phyloP scores from a whole-genome alignment of 1,140 invertebrate genomes.

The Pogonus chalceus region DNA sequence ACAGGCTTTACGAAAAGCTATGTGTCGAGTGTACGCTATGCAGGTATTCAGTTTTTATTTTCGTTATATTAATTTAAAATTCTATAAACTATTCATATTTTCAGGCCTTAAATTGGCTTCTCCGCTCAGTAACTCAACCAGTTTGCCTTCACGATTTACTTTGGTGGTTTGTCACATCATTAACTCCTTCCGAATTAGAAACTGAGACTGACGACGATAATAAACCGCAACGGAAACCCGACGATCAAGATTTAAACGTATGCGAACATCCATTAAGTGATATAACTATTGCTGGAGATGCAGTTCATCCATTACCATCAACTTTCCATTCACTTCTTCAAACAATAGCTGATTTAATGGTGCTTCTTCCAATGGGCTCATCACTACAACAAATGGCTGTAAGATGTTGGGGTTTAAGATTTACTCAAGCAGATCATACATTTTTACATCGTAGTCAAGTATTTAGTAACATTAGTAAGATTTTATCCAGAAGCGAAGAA shows the following conservation, averaged over 20 bases:
- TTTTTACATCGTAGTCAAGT: conserved; percentile 82
- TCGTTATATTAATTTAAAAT: neutral
- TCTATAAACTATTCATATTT: conserved; percentile 19
- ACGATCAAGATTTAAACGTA: conserved; percentile 45
- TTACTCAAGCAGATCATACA: conserved; percentile 77
- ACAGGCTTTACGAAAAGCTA: conserved; percentile 68
- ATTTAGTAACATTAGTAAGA: conserved; percentile 93
- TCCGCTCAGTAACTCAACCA: conserved; percentile 83
- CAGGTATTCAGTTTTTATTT: conserved; percentile 38
- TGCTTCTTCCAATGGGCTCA: conserved; percentile 77
- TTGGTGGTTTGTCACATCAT: conserved; percentile 85
- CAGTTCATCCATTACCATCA: conserved; percentile 66
- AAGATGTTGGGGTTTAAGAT: conserved; percentile 85
- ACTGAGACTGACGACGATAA: conserved; percentile 41
- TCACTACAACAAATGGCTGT: conserved; percentile 86
- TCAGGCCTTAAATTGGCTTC: conserved; percentile 88
- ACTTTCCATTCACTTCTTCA: conserved; percentile 83
- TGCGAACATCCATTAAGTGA: conserved; percentile 77
- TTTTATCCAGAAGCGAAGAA: conserved; percentile 86
- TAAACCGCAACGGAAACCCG: conserved; percentile 37
- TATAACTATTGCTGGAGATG: conserved; percentile 67
- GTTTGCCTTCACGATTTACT: conserved; percentile 85
- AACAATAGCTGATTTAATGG: conserved; percentile 86
- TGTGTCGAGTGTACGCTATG: conserved; percentile 79
- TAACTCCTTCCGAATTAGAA: conserved; percentile 46